These are phyloP conservation scores for Dicrostonyx torquatus DNA, from an alignment of 2,797 vertebrate species.

Conservation along the genomic window DNA sequence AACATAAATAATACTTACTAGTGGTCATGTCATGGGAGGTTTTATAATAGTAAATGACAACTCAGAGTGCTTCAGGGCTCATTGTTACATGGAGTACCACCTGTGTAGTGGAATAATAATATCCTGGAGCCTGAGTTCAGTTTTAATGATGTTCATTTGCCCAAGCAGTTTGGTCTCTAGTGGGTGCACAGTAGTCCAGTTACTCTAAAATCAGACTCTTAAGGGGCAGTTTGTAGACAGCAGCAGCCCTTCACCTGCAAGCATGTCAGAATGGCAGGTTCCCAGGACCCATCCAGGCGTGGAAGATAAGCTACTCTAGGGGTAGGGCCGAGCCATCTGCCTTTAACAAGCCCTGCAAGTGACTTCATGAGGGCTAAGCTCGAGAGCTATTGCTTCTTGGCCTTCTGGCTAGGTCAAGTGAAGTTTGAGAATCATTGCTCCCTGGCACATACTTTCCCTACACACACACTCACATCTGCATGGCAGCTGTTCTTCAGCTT, in stretches of 20 bases:
- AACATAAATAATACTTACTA: neutral
- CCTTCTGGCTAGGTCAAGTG: neutral
- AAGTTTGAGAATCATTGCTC: neutral
- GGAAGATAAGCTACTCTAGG: neutral
- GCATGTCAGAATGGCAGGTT: neutral
- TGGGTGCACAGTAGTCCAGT: neutral
- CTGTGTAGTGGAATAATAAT: conserved; percentile 19
- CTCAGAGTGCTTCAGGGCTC: conserved; percentile 29
- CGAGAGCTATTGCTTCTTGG: neutral
- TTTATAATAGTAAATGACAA: conserved; percentile 54
- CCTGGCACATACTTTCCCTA: neutral
- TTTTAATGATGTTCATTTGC: conserved; percentile 54
- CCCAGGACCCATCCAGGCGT: neutral
- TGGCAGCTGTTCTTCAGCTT: conserved; percentile 31
- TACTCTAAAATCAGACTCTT: neutral
- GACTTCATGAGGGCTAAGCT: neutral
- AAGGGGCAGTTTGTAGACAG: neutral
- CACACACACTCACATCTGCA: neutral
- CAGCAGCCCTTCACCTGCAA: neutral
- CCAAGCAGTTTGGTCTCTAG: conserved; percentile 41
- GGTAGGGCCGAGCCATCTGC: neutral
- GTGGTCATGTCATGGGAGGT: neutral
- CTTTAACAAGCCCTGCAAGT: neutral
- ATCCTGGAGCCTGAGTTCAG: neutral
- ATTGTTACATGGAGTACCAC: neutral